Percentiles rank a stretch among this genome's conserved stretches.
Conservation (phyloP, 2,888 invertebrate species). For the Eristalinus sepulchralis region DNA sequence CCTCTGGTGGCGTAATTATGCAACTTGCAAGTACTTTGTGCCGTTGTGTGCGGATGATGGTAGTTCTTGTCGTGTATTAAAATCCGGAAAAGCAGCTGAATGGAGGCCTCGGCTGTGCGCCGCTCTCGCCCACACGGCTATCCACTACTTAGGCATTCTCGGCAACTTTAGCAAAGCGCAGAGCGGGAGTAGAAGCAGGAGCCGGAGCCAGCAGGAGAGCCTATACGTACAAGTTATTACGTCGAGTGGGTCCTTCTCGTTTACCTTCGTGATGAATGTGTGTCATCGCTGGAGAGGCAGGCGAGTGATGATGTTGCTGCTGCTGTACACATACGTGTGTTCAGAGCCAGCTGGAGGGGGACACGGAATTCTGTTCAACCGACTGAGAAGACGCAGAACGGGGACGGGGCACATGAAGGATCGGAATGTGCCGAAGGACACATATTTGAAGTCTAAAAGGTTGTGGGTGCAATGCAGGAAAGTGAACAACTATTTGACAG, state of each 20-base stretch:
- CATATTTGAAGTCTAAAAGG: conserved; percentile 60
- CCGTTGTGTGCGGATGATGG: conserved; percentile 33
- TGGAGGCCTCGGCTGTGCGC: conserved; percentile 29
- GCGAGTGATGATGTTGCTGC: too few species aligned
- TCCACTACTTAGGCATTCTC: conserved; percentile 9
- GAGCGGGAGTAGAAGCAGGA: conserved; percentile 6
- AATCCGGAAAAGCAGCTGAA: conserved; percentile 68
- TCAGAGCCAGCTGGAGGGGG: neutral
- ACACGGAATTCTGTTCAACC: conserved; percentile 42
- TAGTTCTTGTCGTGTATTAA: conserved; percentile 66
- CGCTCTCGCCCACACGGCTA: conserved; percentile 20
- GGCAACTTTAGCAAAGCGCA: conserved; percentile 28
- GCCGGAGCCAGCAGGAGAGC: conserved; percentile 7
- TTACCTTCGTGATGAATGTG: conserved; percentile 66
- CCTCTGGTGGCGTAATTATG: conserved; percentile 69
- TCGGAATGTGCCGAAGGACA: conserved; percentile 64
- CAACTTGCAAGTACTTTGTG: conserved; percentile 65
- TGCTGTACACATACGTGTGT: neutral
- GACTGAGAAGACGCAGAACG: conserved; percentile 8
- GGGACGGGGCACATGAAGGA: conserved; percentile 23
- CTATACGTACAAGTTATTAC: conserved; percentile 64
- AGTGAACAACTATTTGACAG: conserved; percentile 67
- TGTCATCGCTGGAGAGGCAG: conserved; percentile 35
- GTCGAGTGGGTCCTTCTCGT: conserved; percentile 64
- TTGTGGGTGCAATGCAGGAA: conserved; percentile 63